A percentile compares a stretch with the other conserved stretches of the same genome.
phyloP scores from a whole-genome alignment of 2,797 vertebrate species.

The Esox masquinongy region DNA sequence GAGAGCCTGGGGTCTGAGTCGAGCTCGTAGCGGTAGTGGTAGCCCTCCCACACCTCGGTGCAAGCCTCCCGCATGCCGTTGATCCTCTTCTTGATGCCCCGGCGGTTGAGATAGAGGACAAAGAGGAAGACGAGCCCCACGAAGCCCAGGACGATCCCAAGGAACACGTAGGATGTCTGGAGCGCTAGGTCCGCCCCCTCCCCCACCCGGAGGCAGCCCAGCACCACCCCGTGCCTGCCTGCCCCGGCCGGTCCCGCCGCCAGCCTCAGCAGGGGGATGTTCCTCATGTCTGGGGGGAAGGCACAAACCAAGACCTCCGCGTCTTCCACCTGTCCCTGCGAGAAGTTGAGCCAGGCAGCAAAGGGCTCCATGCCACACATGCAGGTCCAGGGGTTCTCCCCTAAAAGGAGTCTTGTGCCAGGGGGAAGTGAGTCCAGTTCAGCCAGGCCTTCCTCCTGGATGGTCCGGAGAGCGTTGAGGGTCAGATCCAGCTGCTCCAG shows the following conservation, averaged over 20 bases:
- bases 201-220: constrained; percentile 65
- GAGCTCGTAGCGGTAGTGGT: constrained; percentile 80
- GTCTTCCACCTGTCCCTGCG: constrained; percentile 59
- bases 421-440: constrained; percentile 62
- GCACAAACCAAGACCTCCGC: constrained; percentile 61
- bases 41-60: constrained; percentile 79
- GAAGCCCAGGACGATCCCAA: constrained; percentile 77
- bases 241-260: background rate
- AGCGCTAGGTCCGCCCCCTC: constrained; percentile 65
- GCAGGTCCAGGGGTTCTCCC: constrained; percentile 75
- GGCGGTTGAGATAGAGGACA: constrained; percentile 82
- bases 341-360: constrained; percentile 74
- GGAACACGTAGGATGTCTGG: constrained; percentile 80
- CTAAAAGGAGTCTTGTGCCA: constrained; percentile 52
- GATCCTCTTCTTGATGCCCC: constrained; percentile 79
- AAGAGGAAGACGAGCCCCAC: constrained; percentile 80
- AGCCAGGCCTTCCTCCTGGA: constrained; percentile 66
- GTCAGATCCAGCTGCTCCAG: constrained; percentile 77
- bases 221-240: constrained; percentile 37
- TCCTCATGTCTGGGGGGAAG: constrained; percentile 71
- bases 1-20: constrained; percentile 75
- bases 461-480: constrained; percentile 70
- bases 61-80: constrained; percentile 76
- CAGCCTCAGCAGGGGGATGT: constrained; percentile 66
- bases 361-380: constrained; percentile 75